These are phyloP conservation scores for Cisticola juncidis DNA, from an alignment of 2,113 vertebrate genomes.

Conservation along the genomic window DNA sequence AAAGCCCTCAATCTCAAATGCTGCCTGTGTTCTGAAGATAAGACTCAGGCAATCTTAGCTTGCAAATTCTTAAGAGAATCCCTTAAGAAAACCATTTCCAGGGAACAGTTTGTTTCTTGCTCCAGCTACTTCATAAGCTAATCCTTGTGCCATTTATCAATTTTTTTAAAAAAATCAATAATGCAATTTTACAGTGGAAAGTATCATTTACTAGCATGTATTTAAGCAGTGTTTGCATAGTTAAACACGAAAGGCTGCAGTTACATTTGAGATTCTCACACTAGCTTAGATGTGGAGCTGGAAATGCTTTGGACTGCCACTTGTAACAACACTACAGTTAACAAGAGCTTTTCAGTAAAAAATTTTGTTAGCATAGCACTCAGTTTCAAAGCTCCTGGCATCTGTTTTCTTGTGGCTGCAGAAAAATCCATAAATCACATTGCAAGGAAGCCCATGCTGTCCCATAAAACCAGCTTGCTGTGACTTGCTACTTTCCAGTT, in stretches of 20 bases:
- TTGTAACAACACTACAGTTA: not conserved
- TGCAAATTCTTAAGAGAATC: not conserved
- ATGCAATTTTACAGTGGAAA: not conserved
- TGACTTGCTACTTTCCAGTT: not conserved
- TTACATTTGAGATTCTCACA: not conserved
- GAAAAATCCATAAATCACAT: not conserved
- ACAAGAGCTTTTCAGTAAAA: not conserved
- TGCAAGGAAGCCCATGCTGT: not conserved
- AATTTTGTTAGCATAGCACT: not conserved
- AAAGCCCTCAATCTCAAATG: not conserved
- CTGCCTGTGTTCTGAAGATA: not conserved
- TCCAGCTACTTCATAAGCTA: not conserved
- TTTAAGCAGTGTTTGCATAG: not conserved
- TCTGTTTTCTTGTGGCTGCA: not conserved
- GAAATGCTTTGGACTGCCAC: not conserved
- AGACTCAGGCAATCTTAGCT: not conserved
- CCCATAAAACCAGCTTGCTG: not conserved
- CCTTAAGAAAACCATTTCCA: not conserved
- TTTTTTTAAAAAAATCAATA: not conserved
- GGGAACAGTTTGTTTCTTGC: not conserved
- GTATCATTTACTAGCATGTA: not conserved
- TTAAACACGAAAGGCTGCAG: not conserved
- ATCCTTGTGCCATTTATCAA: not conserved
- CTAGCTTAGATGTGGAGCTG: not conserved
- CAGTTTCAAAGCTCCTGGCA: not conserved